Percentiles rank a stretch among this genome's conserved stretches.
Evolutionary conservation across 2,888 invertebrate genomes (phyloP).

Genomic region (Rugalucina vietnamica): DNA sequence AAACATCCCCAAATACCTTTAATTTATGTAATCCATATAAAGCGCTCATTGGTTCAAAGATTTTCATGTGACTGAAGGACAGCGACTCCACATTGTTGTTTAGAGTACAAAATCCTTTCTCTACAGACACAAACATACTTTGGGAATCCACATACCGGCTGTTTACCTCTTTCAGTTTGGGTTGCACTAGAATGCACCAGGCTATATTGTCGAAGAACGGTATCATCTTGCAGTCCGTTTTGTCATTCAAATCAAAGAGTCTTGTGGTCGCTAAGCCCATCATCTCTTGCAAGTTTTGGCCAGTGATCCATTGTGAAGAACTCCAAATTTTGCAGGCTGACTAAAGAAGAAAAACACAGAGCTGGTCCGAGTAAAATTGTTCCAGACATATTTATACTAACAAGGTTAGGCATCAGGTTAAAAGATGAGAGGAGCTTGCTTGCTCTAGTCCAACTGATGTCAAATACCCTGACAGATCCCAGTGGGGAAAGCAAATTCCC

Average conservation of each 20-base stretch:
- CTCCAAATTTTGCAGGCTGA: not conserved
- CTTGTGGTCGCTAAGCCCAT: not conserved
- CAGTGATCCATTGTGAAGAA: not conserved
- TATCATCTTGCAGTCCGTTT: not conserved
- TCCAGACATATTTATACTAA: not conserved
- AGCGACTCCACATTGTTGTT: not conserved
- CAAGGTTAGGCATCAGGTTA: not conserved
- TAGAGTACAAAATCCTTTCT: not conserved
- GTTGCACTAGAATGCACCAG: not conserved
- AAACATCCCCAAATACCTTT: not conserved
- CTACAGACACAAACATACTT: not conserved
- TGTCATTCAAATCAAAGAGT: not conserved
- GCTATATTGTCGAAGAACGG: not conserved
- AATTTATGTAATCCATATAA: not conserved
- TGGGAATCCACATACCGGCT: not conserved
- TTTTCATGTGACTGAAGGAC: not conserved
- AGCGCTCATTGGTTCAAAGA: not conserved
- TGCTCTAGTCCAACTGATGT: not conserved
- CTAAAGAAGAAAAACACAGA: not conserved
- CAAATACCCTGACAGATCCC: not conserved
- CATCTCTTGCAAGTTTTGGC: not conserved
- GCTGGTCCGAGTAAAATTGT: not conserved
- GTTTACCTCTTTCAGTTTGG: not conserved
- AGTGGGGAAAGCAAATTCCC: not conserved
- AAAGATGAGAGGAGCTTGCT: not conserved